These are phyloP conservation scores for Sciurus vulgaris DNA, from an alignment of 2,797 vertebrate genomes.

Conservation along the genomic window DNA sequence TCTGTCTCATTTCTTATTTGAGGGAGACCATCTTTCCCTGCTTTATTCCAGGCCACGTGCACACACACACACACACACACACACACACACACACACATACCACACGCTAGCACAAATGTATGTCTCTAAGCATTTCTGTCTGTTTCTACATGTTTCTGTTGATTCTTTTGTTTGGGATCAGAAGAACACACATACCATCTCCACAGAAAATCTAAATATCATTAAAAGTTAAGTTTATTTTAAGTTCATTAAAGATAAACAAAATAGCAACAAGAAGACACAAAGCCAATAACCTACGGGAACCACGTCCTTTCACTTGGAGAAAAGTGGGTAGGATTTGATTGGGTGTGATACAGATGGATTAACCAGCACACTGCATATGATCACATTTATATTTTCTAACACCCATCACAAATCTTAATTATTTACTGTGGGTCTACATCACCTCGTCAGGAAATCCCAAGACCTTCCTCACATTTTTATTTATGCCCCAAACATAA, in stretches of 20 bases:
- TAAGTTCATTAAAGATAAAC: slow-evolving; percentile 44
- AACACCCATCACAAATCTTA: neutral
- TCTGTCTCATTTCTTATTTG: neutral
- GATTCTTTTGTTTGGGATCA: neutral
- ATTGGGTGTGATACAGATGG: neutral
- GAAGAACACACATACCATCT: neutral
- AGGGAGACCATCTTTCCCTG: neutral
- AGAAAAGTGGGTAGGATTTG: neutral
- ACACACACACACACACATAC: no score
- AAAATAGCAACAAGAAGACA: neutral
- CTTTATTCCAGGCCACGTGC: neutral
- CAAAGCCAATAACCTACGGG: neutral
- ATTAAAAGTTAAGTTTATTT: neutral
- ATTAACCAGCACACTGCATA: neutral
- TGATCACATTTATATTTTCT: neutral
- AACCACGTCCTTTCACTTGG: neutral
- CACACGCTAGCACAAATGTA: neutral
- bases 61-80: no score
- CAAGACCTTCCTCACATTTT: slow-evolving; percentile 35
- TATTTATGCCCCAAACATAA: neutral
- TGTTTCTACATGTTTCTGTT: neutral
- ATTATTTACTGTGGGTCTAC: neutral
- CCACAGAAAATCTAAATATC: neutral
- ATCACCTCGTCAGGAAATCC: neutral
- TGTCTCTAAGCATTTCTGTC: neutral